Base-by-base conservation (phyloP, 2,888 invertebrate species). In the Hirtodrosophila cameraria region DNA sequence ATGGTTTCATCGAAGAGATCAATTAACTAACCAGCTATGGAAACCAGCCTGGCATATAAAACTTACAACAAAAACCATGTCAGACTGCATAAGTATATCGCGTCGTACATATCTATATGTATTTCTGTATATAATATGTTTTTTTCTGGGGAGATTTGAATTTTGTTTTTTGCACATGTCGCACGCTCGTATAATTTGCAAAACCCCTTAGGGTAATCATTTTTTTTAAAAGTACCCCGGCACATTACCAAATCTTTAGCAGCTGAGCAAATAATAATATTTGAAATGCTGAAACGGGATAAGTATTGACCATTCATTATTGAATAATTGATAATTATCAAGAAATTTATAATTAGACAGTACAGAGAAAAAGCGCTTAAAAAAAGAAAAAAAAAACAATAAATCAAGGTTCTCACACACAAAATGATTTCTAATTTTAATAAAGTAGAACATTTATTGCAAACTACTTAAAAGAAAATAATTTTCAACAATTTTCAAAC, bases 1-100 rank as follows among this genome's bases (percentile, higher is more conserved):
- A 79, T 67, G 68, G 62, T 80, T 79, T 79, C 68, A 83, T 71
- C 83, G 57, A 62, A 75, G 28, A 68, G 35, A n/a, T n/a, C 76
- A 72, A 83, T 85, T 75, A 85, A 75, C 75, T 63, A 63, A 50
- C 55, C 70, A 69, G 70, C 75, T 45, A 50, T 70, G 33, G 71
- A 70, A 63, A 46, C 57, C 57, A 57, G 41, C 46, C 66, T 45
- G 62, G 15, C 30, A 9, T 12, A 38, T 42, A 15, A 38, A 48
- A 18, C 49, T 54, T 67, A 54, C 60, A 31, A 48, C 33, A 4
- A n/a, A 43, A 54, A 69, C 70, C 48, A 69, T 74, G 63, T 69
- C 74, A 61, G 42, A 15, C 45, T 41, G 27, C 16, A 36, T 25
- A 36, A 35, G 16, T 45, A 46, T 35, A 63, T 16, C 41, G 31